These are phyloP conservation scores for cattle (Bos taurus) DNA, from an alignment of 2,113 vertebrate genomes.

Conservation along the genomic window ARS-UCD2.0 NC_037335.1:47468001-47468500, in stretches of 20 bases:
- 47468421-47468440: neutral
- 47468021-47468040: neutral
- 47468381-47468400: neutral
- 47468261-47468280: neutral
- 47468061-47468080: neutral
- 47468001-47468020: neutral
- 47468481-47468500: neutral
- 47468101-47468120: neutral
- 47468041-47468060: neutral
- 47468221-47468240: neutral
- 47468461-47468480: neutral
- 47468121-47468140: neutral
- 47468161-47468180: neutral
- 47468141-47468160: neutral
- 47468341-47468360: neutral
- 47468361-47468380: neutral
- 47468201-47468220: neutral
- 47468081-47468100: neutral
- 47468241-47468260: neutral
- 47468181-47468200: neutral
- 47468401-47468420: neutral
- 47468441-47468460: neutral
- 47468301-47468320: neutral
- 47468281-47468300: neutral
- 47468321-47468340: neutral